Evolutionary conservation across 2,888 invertebrate species (phyloP).

Genomic region (Copidosoma aretas): DNA sequence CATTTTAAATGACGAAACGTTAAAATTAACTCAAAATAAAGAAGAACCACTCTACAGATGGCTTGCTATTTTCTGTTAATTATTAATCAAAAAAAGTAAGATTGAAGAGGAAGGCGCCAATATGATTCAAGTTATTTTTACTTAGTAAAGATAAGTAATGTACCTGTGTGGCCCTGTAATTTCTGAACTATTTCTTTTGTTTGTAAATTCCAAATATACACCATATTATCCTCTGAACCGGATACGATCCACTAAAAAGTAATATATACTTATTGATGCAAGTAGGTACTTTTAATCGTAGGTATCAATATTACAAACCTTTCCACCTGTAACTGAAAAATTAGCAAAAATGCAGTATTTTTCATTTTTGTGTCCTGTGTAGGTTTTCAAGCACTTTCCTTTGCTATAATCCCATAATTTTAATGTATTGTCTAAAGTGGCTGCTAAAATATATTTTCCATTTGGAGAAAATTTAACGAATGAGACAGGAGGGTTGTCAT

Average conservation of each 20-base stretch:
- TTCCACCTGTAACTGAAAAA: slow-evolving; percentile 99
- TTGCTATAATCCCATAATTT: slow-evolving; percentile 99
- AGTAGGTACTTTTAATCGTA: no score
- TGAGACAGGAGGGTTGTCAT: slow-evolving; percentile 99
- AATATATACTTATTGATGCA: slow-evolving; percentile 14
- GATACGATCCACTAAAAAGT: slow-evolving; percentile 95
- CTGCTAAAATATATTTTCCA: slow-evolving; percentile 98
- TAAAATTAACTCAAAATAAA: no score
- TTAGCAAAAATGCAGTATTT: slow-evolving; percentile 99
- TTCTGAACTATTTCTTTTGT: slow-evolving; percentile 99
- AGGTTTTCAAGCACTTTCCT: slow-evolving; percentile 99
- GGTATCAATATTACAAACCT: slow-evolving; percentile 67
- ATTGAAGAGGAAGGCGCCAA: no score
- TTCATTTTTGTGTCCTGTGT: slow-evolving; percentile 97
- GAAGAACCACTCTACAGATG: no score
- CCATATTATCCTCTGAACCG: slow-evolving; percentile 98
- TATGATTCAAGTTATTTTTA: no score
- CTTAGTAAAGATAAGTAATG: slow-evolving; percentile 40
- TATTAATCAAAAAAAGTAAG: no score
- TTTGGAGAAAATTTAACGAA: slow-evolving; percentile 99
- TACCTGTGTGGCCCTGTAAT: slow-evolving; percentile 94
- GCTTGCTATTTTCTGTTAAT: no score
- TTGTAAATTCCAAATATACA: slow-evolving; percentile 99
- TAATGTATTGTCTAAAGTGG: slow-evolving; percentile 96
- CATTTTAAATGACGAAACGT: no score